A percentile compares a stretch with the other conserved stretches of the same genome.
These are phyloP conservation scores for Vicugna pacos DNA, from an alignment of 2,113 vertebrate species.

Conservation along the genomic window DNA sequence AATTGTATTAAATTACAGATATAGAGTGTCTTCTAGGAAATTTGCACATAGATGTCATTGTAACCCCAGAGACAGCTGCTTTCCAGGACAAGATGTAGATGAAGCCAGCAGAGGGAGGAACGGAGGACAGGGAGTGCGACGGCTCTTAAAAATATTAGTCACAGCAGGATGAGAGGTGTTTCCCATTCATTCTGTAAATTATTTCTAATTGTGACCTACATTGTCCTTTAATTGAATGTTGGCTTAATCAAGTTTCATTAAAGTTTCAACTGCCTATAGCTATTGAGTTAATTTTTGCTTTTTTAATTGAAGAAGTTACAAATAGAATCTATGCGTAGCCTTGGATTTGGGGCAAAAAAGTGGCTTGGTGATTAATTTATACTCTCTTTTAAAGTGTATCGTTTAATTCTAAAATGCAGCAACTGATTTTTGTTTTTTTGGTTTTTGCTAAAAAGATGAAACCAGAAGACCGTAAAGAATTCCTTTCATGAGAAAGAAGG, in stretches of 20 bases:
- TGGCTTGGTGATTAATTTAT: not conserved
- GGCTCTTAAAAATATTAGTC: not conserved
- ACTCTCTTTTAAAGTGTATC: conserved; percentile 18
- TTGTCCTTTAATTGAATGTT: conserved; percentile 36
- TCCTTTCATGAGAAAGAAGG: not conserved
- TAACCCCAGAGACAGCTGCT: not conserved
- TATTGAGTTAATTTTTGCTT: conserved; percentile 24
- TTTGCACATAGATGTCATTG: not conserved
- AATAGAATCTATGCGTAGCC: not conserved
- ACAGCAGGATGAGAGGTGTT: not conserved
- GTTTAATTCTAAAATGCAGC: conserved; percentile 50
- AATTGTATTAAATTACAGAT: not conserved
- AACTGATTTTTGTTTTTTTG: not conserved
- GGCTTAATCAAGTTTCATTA: conserved; percentile 21
- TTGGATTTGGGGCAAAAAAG: not conserved
- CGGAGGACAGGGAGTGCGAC: accelerated
- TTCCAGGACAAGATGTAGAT: not conserved
- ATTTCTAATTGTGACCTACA: not conserved
- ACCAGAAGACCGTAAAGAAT: conserved; percentile 4
- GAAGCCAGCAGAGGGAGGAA: not conserved
- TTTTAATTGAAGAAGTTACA: conserved; percentile 51
- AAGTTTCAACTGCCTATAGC: not conserved
- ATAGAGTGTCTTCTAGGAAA: not conserved
- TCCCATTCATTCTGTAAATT: not conserved
- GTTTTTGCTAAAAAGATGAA: conserved; percentile 41